Evolutionary conservation across 2,797 vertebrate genomes (phyloP), one percentile per base, ranked within the genome.

Genomic region (Acrossocheilus fasciatus): DNA sequence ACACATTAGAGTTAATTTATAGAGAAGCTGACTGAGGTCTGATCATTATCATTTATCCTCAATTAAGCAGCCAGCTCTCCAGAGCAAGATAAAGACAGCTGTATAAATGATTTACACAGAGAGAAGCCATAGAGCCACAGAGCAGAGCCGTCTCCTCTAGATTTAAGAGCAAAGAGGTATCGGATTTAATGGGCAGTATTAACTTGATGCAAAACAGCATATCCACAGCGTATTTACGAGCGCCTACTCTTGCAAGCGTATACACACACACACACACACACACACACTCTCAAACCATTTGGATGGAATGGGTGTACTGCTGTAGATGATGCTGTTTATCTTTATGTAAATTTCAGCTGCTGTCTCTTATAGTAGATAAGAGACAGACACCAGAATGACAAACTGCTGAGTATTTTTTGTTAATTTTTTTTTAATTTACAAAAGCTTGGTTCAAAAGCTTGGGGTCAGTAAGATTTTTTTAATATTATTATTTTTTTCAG

Each of bases 201-300:
- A 93, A 89, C 76, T 81, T 84, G 72, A 92, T 75, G 85, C 83
- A 43, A 86, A 90, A 83, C 88, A 87, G 88, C 68, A 74, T 36
- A 84, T 74, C 59, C 66, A 52, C 73, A 52, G 43, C 8, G 52
- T 43, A 82, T 88, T 89, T 85, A 82, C 15, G 68, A 57, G 50
- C 23, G 17, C 74, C 41, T 30, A 41, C 68, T 66, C 74, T 70
- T 76, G 41, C 41, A 75, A 45, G 62, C 26, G 7, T 18, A 8
- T 30, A 54, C 82, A 73, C 72, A 64, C 82, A 78, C 72, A 76
- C 59, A 75, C 52, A 20, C 39, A 54, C 82, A 78, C 72, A 62
- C 82, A 78, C 72, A 76, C 47, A 76, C 52, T 34, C n/a, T 34
- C n/a, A 34, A 15, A 68, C 64, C 64, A 36, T 62, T 62, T 62